Evolutionary conservation across 2,888 invertebrate species (phyloP).

Genomic region (Drosophila birchii): DNA sequence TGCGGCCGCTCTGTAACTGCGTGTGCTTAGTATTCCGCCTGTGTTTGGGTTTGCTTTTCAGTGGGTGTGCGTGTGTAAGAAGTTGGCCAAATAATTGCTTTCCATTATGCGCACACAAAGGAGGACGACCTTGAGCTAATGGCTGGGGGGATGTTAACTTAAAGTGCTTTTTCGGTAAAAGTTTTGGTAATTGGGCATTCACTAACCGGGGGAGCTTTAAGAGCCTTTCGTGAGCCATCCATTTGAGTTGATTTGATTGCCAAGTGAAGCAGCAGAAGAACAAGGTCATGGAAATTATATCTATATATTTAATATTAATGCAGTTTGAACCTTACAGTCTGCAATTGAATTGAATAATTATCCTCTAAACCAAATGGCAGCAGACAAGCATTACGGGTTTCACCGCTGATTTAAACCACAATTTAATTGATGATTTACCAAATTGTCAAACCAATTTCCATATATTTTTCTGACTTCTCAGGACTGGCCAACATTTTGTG

Average conservation of each 20-base stretch:
- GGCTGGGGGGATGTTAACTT: constrained; percentile 21
- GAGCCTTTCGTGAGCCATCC: constrained; percentile 20
- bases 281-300: constrained; percentile 8
- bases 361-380: too few species aligned
- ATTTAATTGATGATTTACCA: constrained; percentile 15
- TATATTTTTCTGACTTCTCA: neutral
- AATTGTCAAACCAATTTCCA: neutral
- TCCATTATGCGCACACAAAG: constrained; percentile 39
- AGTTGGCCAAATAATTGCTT: constrained; percentile 36
- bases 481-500: constrained; percentile 3
- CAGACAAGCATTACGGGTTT: too few species aligned
- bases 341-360: neutral
- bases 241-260: constrained; percentile 15
- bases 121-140: constrained; percentile 36
- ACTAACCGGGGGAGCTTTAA: constrained; percentile 15
- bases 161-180: constrained; percentile 28
- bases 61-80: constrained; percentile 19
- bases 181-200: constrained; percentile 36
- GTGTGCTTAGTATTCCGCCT: constrained; percentile 26
- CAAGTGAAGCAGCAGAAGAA: neutral
- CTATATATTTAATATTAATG: constrained; percentile 12
- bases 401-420: neutral
- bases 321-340: neutral
- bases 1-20: constrained; percentile 3
- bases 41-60: neutral